Base-by-base conservation (phyloP, 2,797 vertebrate species). In the Typhlichthys subterraneus region DNA sequence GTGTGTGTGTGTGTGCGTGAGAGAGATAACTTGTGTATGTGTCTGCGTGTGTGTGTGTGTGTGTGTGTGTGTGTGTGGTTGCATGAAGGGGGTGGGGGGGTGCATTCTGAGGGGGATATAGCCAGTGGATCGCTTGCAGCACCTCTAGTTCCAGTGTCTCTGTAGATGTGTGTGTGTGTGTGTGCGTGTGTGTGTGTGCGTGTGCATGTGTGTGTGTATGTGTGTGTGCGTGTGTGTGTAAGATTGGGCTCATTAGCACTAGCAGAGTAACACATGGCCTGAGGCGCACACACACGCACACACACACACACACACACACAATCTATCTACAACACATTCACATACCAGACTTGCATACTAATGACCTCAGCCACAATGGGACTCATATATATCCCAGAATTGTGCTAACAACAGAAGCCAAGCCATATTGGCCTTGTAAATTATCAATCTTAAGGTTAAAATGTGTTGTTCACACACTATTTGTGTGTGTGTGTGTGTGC, bases 201-300 rank as follows among this genome's bases (percentile, higher is more conserved):
- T 70, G 70, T 70, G 61, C n/a, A n/a, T n/a, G n/a, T n/a, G n/a
- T 17, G 17, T 17, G 17, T 1, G 17, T 17, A 1, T 17, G 17
- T 1, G 17, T 17, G 17, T 17, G 17, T 17, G 17, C 17, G 80
- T 83, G 75, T 73, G 80, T 76, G 74, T 80, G 77, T 81, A 75
- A 81, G 85, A 87, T 87, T 82, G 78, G 85, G 82, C 88, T 89
- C 88, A 89, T 89, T 89, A 89, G 85, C 61, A 75, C 74, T 80
- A 84, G 84, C 88, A 88, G 75, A 85, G 85, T 80, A 89, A 84
- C 88, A 88, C 88, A 88, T 89, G 86, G 86, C 86, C 88, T 76
- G 81, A 70, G 87, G 87, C 57, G 23, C 45, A n/a, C 19, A 23
- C 19, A 0, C 19, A 31, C 45, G 10, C 23, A 45, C 45, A 13